Percentiles rank a stretch among this genome's conserved stretches.
These are phyloP conservation scores for Nebria ingens DNA, from an alignment of 1,140 invertebrate species.

Conservation along the genomic window DNA sequence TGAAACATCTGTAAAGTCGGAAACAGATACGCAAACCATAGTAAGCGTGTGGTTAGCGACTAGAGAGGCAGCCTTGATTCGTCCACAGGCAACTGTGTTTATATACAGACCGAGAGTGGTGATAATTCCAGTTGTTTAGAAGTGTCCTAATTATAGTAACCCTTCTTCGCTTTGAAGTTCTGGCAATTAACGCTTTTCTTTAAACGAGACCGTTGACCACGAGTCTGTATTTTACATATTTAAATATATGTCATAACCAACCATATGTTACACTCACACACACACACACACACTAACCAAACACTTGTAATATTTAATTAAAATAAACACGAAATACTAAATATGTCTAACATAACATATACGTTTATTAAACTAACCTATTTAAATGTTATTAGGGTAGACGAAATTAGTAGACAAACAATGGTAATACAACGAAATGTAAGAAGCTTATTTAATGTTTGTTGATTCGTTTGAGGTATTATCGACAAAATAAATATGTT, in stretches of 20 bases:
- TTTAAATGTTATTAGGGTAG: too few relatives aligned
- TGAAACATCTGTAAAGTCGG: not conserved
- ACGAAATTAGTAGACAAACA: too few relatives aligned
- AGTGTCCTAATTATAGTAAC: constrained; percentile 8
- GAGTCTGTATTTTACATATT: not conserved
- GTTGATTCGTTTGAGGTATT: too few relatives aligned
- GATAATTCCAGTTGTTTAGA: constrained; percentile 7
- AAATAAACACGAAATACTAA: not conserved
- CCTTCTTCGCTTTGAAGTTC: constrained; percentile 3
- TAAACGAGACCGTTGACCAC: not conserved
- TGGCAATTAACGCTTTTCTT: constrained; percentile 4
- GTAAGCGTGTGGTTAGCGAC: not conserved
- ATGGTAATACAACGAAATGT: too few relatives aligned
- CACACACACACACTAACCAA: not conserved
- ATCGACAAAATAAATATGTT: too few relatives aligned
- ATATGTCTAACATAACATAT: too few relatives aligned
- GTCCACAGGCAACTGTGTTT: not conserved
- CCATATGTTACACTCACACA: not conserved
- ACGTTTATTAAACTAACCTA: too few relatives aligned
- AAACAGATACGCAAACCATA: not conserved
- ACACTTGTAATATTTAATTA: constrained; percentile 6
- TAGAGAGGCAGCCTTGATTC: not conserved
- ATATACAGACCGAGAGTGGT: constrained; percentile 2
- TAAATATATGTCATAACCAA: too few relatives aligned
- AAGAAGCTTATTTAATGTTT: too few relatives aligned